Evolutionary conservation across 2,797 vertebrate genomes (phyloP), one percentile per base, ranked within the genome.

Genomic region (Crenichthys baileyi): DNA sequence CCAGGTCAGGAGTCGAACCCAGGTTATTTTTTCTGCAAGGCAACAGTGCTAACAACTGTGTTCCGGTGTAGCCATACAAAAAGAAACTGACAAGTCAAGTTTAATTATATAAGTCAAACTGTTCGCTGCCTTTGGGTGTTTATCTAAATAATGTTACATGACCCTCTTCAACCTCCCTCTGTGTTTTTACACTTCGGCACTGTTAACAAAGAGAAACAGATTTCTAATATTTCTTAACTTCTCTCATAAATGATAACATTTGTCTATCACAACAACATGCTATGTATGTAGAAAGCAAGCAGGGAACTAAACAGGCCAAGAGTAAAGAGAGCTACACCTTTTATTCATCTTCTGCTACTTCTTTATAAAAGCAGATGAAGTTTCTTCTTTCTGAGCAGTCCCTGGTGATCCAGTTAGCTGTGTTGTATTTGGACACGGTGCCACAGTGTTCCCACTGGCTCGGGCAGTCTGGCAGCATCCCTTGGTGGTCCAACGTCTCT

Each of bases 371-470:
- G 75, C 90, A 92, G 72, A 92, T 50, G 36, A 92, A 90, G 76
- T 91, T 89, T 81, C 58, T 83, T 83, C 2, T 87, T 11, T 91
- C 89, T 16, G 77, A 67, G 72, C 91, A 93, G 83, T 90, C 80
- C 26, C 72, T 79, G 51, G 1, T 77, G 67, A 74, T 55, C 83
- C 73, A 89, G 2, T 39, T 24, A 5, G 16, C 22, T 1, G 31
- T 61, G 51, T 50, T 1, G 0, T 44, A 0, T 65, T 85, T 90
- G 72, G 89, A 87, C 16, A 91, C 0, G 7, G 44, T 58, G 44
- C 90, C 90, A 78, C 92, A 93, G 78, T 15, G 63, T n/a, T 63
- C 29, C 65, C 13, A 4, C 44, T 36, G 26, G 22, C 78, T 24
- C 0, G 89, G 88, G 71, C 90, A 92, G 6, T 41, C 1, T 1